phyloP scores from a whole-genome alignment of 92 coral and sea anemone species.

The Hydrozoanthus gracilis region DNA sequence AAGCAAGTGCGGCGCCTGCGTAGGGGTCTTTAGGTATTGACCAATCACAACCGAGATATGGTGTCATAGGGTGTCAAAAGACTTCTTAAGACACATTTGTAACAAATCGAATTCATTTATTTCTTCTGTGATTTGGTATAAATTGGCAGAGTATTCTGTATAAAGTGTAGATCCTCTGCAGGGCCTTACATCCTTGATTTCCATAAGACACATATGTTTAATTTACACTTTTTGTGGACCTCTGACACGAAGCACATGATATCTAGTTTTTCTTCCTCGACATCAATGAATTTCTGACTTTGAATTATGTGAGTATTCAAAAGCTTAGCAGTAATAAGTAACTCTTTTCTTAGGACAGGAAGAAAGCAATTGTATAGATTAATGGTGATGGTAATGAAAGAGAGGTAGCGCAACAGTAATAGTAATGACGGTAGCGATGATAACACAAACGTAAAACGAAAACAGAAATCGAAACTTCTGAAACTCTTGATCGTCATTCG shows the following conservation, averaged over 20 bases:
- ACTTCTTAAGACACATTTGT: background rate
- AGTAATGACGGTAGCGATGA: background rate
- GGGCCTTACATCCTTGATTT: no score
- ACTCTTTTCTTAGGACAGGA: no score
- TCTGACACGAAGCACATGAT: no score
- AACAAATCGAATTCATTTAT: background rate
- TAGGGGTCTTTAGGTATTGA: background rate
- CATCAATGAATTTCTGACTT: no score
- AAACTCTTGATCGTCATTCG: background rate
- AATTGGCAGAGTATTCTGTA: background rate
- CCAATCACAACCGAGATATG: background rate
- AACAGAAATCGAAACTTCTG: background rate
- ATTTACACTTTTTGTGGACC: no score
- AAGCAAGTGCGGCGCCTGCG: background rate
- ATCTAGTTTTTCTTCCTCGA: no score
- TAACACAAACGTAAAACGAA: background rate
- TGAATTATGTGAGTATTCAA: no score
- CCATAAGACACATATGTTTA: no score
- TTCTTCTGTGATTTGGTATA: background rate
- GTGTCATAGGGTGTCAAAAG: background rate
- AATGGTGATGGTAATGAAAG: no score
- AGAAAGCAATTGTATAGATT: no score
- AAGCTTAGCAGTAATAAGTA: no score
- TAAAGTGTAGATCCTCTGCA: background rate
- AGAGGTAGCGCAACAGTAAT: background rate